Base-by-base conservation (phyloP, 2,797 vertebrate genomes). In the Fratercula arctica region DNA sequence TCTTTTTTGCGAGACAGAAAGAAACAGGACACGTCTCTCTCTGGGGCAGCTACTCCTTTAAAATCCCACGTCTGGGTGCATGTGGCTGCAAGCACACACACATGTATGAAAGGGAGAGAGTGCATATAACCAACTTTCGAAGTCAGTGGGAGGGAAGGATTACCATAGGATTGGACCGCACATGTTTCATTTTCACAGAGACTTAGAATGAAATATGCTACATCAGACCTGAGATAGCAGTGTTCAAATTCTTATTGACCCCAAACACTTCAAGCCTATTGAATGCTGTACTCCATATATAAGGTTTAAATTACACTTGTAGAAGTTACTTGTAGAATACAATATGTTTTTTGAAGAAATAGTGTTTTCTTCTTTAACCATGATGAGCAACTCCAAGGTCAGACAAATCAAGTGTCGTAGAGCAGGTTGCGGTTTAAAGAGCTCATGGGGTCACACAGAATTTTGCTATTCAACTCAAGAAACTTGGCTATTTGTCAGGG, bases 131-230 rank as follows among this genome's bases (percentile, higher is more conserved):
- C 59, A 70, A 39, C 85, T 60, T 61, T 24, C 28, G 1, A 70
- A 91, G 56, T 13, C 93, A 76, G 67, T 37, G 67, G 80, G 59
- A 94, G 77, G 61, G 51, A 66, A 84, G 68, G 48, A 88, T 86
- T 79, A 69, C 39, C 51, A 21, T 3, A 60, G 83, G 39, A 64
- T 87, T 84, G 87, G 91, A 86, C 56, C 33, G 70, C 91, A 88
- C 80, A 43, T 91, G 61, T 93, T 88, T 91, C 9, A 76, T 87
- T 90, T 90, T 82, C 83, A 64, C 69, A 93, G 67, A 86, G 69
- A 48, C 29, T 90, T 76, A 26, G 37, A 50, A 26, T 43, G 61
- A 90, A 90, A 82, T 85, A 45, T 11, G 31, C 39, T 84, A 24
- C 31, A 31, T 48, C 35, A 70, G 79, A 74, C 51, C 73, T 79